phyloP scores from a whole-genome alignment of 2,797 vertebrate genomes.

The Forpus xanthops region DNA sequence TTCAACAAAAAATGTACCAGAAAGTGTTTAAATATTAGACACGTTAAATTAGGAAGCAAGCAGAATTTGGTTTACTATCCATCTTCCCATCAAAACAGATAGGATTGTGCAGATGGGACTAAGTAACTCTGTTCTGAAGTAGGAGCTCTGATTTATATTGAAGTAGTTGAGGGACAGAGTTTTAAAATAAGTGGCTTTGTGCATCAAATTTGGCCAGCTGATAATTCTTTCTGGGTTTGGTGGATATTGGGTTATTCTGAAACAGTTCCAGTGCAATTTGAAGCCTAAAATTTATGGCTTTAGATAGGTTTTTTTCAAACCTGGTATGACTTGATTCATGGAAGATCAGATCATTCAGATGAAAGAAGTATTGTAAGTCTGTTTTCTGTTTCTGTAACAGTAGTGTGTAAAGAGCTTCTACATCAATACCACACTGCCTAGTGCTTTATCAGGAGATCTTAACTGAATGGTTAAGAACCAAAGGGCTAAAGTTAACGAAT shows the following conservation, averaged over 20 bases:
- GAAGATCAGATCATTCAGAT: constrained; percentile 20
- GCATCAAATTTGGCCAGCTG: background rate
- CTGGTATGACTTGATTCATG: background rate
- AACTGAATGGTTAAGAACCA: constrained; percentile 57
- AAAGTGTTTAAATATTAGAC: background rate
- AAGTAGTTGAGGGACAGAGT: background rate
- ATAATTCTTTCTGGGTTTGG: background rate
- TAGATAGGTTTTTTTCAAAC: background rate
- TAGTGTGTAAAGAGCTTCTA: constrained; percentile 1
- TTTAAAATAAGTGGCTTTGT: background rate
- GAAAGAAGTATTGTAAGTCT: constrained; percentile 47
- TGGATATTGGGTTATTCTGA: constrained; percentile 11
- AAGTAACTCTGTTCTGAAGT: background rate
- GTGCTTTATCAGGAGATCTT: constrained; percentile 55
- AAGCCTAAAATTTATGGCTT: constrained; percentile 32
- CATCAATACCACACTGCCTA: constrained; percentile 19
- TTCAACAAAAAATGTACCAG: background rate
- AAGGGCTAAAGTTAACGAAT: constrained; percentile 72
- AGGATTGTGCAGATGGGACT: background rate
- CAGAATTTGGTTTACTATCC: background rate
- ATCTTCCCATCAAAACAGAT: background rate
- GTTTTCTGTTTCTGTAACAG: background rate
- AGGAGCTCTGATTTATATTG: background rate
- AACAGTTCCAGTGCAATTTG: constrained; percentile 33
- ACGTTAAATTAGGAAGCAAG: background rate